Conservation (phyloP, 2,888 invertebrate species). For the Urechis unicinctus region DNA sequence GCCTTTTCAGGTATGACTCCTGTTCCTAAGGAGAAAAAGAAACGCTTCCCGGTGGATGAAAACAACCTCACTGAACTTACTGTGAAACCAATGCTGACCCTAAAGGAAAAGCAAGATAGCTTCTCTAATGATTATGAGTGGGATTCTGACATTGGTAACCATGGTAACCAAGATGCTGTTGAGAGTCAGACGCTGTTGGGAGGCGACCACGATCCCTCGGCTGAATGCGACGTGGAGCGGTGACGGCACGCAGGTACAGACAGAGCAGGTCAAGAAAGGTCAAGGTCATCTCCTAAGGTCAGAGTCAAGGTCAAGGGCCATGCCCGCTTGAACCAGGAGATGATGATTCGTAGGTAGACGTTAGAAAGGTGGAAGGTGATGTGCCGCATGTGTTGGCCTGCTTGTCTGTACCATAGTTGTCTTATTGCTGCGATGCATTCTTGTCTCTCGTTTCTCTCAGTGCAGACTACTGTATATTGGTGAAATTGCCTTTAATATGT, state of each 20-base stretch:
- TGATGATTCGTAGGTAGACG: no score
- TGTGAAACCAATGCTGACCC: slow-evolving; percentile 5
- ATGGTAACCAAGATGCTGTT: not conserved
- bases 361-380: no score
- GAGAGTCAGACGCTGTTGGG: not conserved
- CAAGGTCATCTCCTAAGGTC: no score
- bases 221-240: not conserved
- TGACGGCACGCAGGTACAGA: not conserved
- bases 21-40: slow-evolving; percentile 1
- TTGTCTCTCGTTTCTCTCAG: no score
- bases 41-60: not conserved
- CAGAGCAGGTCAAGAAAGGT: not conserved
- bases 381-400: no score
- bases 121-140: slow-evolving; percentile 19
- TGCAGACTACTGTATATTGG: no score
- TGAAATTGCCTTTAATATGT: no score
- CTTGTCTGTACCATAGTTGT: no score
- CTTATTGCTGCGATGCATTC: no score
- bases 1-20: slow-evolving; percentile 14
- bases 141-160: slow-evolving; percentile 5
- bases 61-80: slow-evolving; percentile 3
- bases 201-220: not conserved
- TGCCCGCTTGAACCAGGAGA: no score
- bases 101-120: slow-evolving; percentile 6
- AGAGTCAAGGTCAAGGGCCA: no score